Conservation (phyloP, 2,797 vertebrate genomes). For the Dendrocincla tyrannina region DNA sequence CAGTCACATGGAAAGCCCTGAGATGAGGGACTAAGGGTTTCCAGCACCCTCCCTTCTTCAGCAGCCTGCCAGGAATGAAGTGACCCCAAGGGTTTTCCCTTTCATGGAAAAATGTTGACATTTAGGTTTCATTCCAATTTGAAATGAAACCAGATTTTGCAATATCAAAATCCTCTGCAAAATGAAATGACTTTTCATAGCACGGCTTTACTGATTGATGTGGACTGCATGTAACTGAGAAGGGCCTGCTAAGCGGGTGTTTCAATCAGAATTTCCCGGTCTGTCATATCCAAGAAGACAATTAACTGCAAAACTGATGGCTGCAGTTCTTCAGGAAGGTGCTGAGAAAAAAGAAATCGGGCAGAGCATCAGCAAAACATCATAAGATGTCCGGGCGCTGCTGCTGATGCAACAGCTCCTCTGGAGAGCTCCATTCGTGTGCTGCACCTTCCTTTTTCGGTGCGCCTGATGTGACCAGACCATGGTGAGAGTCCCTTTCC, state of each 20-base stretch:
- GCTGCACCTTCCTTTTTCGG: background rate
- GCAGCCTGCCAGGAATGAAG: constrained; percentile 9
- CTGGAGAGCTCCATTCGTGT: rapidly evolving
- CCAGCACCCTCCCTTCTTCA: background rate
- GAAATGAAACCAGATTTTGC: constrained; percentile 41
- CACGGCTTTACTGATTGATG: constrained; percentile 8
- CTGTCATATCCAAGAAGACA: constrained; percentile 34
- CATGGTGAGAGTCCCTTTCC: rapidly evolving
- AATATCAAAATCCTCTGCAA: background rate
- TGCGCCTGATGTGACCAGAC: background rate
- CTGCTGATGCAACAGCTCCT: background rate
- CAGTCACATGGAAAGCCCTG: background rate
- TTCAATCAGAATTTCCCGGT: constrained; percentile 50
- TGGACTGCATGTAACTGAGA: background rate
- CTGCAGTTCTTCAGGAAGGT: background rate
- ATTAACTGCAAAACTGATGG: background rate
- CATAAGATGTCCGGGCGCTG: rapidly evolving
- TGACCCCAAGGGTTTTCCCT: constrained; percentile 12
- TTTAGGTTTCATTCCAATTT: constrained; percentile 29
- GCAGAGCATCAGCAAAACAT: background rate
- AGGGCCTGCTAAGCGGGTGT: background rate
- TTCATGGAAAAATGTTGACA: constrained; percentile 16
- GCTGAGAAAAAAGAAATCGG: rapidly evolving
- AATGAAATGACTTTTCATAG: background rate
- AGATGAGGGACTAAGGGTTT: background rate